These are phyloP conservation scores for Chrysodeixis includens DNA, from an alignment of 2,888 invertebrate genomes.

Conservation along the genomic window DNA sequence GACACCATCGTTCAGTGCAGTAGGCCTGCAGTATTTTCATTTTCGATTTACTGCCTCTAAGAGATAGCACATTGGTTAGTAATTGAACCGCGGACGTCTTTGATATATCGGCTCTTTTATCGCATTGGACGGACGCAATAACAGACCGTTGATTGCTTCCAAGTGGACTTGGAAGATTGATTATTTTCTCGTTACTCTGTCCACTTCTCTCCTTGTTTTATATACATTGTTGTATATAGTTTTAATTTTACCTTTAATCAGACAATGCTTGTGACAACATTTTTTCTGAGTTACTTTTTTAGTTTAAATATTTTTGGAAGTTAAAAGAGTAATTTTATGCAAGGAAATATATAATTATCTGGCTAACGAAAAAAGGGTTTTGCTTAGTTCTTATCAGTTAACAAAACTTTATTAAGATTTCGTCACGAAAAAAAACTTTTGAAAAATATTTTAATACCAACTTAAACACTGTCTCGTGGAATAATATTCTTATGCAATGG, in stretches of 20 bases:
- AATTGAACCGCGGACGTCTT: constrained; percentile 88
- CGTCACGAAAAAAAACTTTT: neutral
- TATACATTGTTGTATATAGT: constrained; percentile 58
- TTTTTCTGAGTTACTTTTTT: neutral
- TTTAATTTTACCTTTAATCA: constrained; percentile 46
- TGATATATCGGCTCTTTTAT: constrained; percentile 89
- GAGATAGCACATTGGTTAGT: constrained; percentile 85
- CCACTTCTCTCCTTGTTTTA: constrained; percentile 75
- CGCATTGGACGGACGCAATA: constrained; percentile 88
- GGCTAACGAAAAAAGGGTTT: neutral
- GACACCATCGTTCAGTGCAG: constrained; percentile 66
- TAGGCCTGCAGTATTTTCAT: constrained; percentile 81
- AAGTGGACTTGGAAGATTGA: constrained; percentile 87
- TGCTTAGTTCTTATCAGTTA: neutral
- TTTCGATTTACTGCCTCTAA: constrained; percentile 82
- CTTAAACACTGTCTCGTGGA: neutral
- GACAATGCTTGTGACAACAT: neutral
- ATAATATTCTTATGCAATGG: no score
- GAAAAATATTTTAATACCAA: neutral
- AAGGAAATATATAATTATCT: neutral
- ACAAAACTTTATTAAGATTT: neutral
- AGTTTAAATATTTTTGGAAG: neutral
- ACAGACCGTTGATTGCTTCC: constrained; percentile 88
- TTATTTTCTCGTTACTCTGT: constrained; percentile 85
- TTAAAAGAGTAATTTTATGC: neutral